These are phyloP conservation scores for Pristiophorus japonicus DNA, from an alignment of 2,113 vertebrate genomes.

Conservation along the genomic window DNA sequence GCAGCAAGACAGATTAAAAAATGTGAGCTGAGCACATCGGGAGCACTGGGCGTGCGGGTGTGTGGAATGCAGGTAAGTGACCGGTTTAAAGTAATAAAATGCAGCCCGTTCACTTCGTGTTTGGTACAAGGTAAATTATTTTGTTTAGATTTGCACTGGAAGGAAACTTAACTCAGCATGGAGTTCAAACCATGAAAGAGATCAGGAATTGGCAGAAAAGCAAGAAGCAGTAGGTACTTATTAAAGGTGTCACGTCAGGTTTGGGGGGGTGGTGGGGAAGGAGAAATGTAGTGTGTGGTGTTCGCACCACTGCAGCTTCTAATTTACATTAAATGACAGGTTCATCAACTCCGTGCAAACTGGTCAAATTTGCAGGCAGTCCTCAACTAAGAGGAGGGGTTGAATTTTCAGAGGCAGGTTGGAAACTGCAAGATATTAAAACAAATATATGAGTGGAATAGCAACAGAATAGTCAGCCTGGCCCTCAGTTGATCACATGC, in stretches of 20 bases:
- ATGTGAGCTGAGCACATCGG: constrained; percentile 93
- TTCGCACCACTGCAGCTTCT: neutral
- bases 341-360: neutral
- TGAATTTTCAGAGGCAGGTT: neutral
- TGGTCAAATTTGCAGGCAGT: neutral
- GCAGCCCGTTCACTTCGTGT: neutral
- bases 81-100: neutral
- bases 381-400: neutral
- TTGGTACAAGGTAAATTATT: neutral
- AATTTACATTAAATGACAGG: neutral
- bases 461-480: too few relatives aligned
- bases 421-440: too few relatives aligned
- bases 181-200: neutral
- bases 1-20: constrained; percentile 95
- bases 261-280: neutral
- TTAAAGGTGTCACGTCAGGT: neutral
- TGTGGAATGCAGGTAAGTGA: constrained; percentile 91
- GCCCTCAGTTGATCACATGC: too few relatives aligned
- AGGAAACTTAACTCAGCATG: neutral
- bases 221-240: too few relatives aligned
- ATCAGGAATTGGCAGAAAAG: neutral
- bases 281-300: neutral
- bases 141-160: neutral
- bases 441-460: too few relatives aligned
- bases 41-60: constrained; percentile 82